Evolutionary conservation across 2,888 invertebrate species (phyloP), one percentile per base, ranked within the genome.

Genomic region (Euzophera pinguis): DNA sequence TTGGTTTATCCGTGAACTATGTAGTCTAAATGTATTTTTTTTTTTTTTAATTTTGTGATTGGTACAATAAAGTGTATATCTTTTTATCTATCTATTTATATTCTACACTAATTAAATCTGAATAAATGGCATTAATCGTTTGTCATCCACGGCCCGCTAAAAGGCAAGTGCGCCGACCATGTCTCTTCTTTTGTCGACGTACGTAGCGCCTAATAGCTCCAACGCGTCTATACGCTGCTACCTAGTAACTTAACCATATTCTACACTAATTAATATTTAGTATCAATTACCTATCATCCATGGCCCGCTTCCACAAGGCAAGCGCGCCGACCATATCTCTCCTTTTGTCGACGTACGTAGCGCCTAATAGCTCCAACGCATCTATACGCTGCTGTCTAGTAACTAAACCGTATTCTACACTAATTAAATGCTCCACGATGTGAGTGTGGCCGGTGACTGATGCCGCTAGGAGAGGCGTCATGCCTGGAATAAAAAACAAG

Each of bases 311-410:
- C 99, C 99, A 99, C 56, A 96, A 91, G 56, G 94, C 93, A 50
- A 98, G 89, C 0, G 98, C 98, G 37, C 95, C 95, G 54, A 97
- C 93, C 95, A 98, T 97, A 80, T 99, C 98, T 65, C 98, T 92
- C 77, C 97, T 95, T 79, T 98, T 98, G 84, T 99, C 99, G n/a
- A 99, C 98, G 82, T 95, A 98, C 0, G 98, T 98, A 1, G 98
- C 97, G 3, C 98, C 98, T 41, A 98, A 89, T 43, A 98, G 90
- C 81, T 98, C 98, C 56, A 98, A 81, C 10, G 98, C 98, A 77
- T 97, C 97, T 59, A 98, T 96, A 63, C 95, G 92, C 73, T 96
- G 96, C 68, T 94, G 92, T 56, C 95, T 90, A 59, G 93, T 92
- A 37, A 97, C 96, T 42, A 93, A 92, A 3, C 96, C 95, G 61